phyloP scores from a whole-genome alignment of 2,797 vertebrate genomes.

The Alcedo atthis region DNA sequence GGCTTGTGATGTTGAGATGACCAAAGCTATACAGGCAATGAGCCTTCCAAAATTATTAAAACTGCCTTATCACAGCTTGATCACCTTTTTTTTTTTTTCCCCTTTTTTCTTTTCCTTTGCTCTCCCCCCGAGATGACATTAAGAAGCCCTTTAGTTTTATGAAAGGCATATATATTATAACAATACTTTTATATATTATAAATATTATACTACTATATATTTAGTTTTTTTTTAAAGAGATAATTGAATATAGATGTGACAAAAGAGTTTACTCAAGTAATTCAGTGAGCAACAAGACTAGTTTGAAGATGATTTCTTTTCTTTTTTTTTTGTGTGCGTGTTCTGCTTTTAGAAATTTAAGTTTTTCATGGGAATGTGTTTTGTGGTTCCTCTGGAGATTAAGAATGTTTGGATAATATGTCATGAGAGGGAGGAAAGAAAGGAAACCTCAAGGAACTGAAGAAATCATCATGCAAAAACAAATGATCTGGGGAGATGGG shows the following conservation, averaged over 20 bases:
- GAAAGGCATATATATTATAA: neutral
- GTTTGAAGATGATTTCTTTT: neutral
- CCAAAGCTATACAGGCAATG: neutral
- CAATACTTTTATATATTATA: too few relatives aligned
- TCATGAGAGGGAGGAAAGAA: neutral
- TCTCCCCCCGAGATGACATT: neutral
- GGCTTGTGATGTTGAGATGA: neutral
- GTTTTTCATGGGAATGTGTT: conserved; percentile 37
- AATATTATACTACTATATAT: too few relatives aligned
- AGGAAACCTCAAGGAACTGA: conserved; percentile 35
- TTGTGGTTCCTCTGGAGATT: conserved; percentile 9
- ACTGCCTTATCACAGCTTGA: neutral
- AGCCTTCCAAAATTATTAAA: neutral
- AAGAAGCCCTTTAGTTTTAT: neutral
- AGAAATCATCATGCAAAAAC: conserved; percentile 12
- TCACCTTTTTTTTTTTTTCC: neutral
- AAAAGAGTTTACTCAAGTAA: neutral
- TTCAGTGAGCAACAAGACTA: neutral
- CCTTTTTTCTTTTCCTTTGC: too few relatives aligned
- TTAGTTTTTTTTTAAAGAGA: too few relatives aligned
- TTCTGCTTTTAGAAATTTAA: neutral
- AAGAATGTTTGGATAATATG: conserved; percentile 19
- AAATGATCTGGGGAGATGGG: conserved; percentile 12
- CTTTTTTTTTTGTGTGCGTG: neutral
- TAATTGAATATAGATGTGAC: neutral